Evolutionary conservation across 2,113 vertebrate genomes (phyloP), one percentile per base, ranked within the genome.

Genomic region (Seriola quinqueradiata): DNA sequence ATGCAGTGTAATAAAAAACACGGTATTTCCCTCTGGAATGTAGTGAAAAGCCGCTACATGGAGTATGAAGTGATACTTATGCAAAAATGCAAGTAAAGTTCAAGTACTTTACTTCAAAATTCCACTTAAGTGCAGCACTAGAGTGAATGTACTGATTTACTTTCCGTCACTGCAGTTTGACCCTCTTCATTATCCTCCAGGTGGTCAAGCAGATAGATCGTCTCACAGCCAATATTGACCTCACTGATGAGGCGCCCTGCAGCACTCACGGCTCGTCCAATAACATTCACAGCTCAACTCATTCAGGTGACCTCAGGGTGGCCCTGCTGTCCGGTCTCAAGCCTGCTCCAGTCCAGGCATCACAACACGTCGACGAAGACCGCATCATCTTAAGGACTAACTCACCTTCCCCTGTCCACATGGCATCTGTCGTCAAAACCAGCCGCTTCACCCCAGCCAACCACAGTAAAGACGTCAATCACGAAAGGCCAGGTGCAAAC

Each of bases 171-270:
- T 60, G 28, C 66, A 42, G 40, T 42, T 42, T 42, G 23, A 83
- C 48, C 59, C 13, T 83, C 40, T 85, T 46, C 71, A 42, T 88
- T 91, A 58, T 93, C 75, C 61, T 88, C 85, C 89, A 96, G 95
- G 95, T 96, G 78, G 94, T 96, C 28, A 75, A 95, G 60, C 94
- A 96, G 88, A 96, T 96, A 28, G 95, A 96, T 84, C 84, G 91
- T 54, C 92, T 96, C 69, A 96, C 95, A 28, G 94, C 94, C 25
- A 90, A 76, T 58, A 94, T 96, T 23, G 91, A 94, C 90, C 88
- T 96, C 23, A 73, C 54, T 5, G 90, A 91, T 38, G 90, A 89
- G 52, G 67, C 65, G 3, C 28, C 69, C 19, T 71, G 79, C 61
- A 77, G 87, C 59, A 36, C 77, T 66, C 77, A 79, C 14, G 85